These are phyloP conservation scores for Orchesella cincta DNA, from an alignment of 1,140 invertebrate species.

Conservation along the genomic window DNA sequence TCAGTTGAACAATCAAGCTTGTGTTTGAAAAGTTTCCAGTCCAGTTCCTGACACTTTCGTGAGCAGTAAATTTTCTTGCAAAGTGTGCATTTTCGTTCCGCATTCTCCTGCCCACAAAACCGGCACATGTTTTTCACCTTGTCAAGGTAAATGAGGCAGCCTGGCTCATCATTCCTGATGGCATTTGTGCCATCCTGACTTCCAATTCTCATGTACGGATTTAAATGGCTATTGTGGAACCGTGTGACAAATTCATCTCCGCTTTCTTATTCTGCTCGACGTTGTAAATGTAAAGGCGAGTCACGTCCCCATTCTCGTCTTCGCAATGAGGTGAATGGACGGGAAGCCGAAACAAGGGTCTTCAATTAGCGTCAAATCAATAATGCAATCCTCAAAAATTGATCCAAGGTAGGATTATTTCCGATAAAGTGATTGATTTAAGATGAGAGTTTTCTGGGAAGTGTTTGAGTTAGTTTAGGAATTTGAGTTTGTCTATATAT, in stretches of 20 bases:
- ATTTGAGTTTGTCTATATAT: too few relatives aligned
- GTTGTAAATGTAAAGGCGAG: background rate
- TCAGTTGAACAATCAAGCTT: background rate
- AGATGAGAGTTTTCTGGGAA: background rate
- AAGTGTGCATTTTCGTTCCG: background rate
- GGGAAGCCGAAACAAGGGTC: background rate
- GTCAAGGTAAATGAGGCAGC: background rate
- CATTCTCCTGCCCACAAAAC: background rate
- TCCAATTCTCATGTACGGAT: background rate
- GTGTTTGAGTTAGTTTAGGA: background rate
- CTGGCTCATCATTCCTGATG: background rate
- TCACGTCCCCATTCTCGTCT: background rate
- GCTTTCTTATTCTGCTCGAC: background rate
- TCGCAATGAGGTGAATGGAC: background rate
- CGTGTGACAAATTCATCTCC: too few relatives aligned
- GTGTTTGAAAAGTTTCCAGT: background rate
- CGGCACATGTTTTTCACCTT: background rate
- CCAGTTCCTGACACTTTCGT: background rate
- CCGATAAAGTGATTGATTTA: background rate
- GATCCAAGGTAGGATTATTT: background rate
- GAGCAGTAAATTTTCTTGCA: background rate
- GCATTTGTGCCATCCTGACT: background rate
- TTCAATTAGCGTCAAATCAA: background rate
- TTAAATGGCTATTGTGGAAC: too few relatives aligned
- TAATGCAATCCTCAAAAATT: background rate